A percentile compares a stretch with the other conserved stretches of the same genome.
phyloP scores from a whole-genome alignment of 2,888 invertebrate genomes.

The Melieria omissa region DNA sequence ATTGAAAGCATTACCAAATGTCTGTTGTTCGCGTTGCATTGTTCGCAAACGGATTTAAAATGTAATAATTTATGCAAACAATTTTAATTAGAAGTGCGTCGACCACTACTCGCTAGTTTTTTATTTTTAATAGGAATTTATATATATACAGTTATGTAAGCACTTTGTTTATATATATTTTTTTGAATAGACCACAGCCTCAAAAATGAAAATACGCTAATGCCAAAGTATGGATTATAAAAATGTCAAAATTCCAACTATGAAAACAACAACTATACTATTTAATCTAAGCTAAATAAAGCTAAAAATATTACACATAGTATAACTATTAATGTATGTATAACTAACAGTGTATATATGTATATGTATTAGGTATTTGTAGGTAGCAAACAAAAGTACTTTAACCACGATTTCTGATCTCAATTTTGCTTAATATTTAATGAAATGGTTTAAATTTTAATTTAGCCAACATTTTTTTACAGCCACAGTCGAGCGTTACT shows the following conservation, averaged over 20 bases:
- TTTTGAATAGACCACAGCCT: neutral
- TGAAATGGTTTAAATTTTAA: no score
- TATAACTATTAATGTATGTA: neutral
- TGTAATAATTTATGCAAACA: constrained; percentile 24
- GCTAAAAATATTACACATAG: constrained; percentile 6
- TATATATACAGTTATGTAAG: neutral
- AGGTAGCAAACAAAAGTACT: neutral
- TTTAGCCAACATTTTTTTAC: no score
- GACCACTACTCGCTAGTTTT: no score
- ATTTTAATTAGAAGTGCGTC: constrained; percentile 16
- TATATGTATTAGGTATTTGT: neutral
- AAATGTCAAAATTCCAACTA: neutral
- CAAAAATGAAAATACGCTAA: neutral
- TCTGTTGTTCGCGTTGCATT: no score
- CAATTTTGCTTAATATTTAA: no score
- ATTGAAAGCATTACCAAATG: no score
- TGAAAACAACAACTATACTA: neutral
- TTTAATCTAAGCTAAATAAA: constrained; percentile 3
- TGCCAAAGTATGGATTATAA: neutral
- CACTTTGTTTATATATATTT: neutral
- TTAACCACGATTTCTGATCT: no score
- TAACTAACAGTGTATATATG: neutral
- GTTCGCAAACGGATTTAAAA: neutral
- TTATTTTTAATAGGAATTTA: no score
- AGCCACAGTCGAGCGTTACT: no score